Base-by-base conservation (phyloP, 2,113 vertebrate genomes). In the Aplodontia rufa region DNA sequence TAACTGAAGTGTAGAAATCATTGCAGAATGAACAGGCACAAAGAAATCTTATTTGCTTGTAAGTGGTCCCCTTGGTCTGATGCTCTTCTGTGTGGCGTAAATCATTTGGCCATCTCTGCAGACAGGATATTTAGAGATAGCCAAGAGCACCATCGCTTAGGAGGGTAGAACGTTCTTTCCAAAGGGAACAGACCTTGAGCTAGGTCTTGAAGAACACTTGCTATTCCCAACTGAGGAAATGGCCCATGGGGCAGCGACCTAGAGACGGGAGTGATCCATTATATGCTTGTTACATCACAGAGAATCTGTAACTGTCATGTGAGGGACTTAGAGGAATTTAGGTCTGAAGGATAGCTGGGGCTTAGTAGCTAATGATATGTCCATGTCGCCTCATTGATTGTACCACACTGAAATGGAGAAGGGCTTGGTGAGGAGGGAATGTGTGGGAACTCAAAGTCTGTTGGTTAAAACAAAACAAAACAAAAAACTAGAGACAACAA, bases 221-320 rank as follows among this genome's bases (percentile, higher is more conserved):
- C 0, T 76, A 26, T 55, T 88, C 22, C 35, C 2, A 10, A n/a
- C 47, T 24, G 3, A 89, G 47, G 64, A 47, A 47, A 53, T 37
- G 28, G 47, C 1, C 13, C 8, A 1, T 4, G 6, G 62, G 22
- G 4, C 30, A 0, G 69, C 4, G 26, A 16, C 51, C 26, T 42
- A 9, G 26, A 13, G 35, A 30, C 3, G 26, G 42, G 72, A 30
- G 13, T 5, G 51, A 14, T 35, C 32, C 11, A 6, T 24, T 42
- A 1, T 14, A 11, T 26, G n/a, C 17, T n/a, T 89, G 30, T 47
- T 62, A 0, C 24, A 19, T 62, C 51, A n/a, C 14, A 16, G n/a
- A 11, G 28, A 20, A 72, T 30, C 45, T 49, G 22, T 12, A 17
- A 42, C 53, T 58, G 47, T 82, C 22, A 24, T 30, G 30, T 9